Conservation (phyloP, 2,113 vertebrate species). For the Prionailurus bengalensis region DNA sequence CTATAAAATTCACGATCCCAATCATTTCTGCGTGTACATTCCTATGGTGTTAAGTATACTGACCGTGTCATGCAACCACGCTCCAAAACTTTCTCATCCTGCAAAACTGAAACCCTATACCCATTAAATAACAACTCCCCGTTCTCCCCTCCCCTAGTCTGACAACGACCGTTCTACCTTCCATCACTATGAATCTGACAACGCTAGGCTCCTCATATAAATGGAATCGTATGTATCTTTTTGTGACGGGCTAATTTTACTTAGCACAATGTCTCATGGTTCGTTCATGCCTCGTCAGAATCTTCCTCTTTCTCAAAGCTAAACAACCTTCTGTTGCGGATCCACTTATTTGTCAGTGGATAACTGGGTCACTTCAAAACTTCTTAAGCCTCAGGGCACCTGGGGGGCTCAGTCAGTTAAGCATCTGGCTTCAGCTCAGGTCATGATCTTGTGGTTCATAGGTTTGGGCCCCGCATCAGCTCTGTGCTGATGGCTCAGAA, state of each 20-base stretch:
- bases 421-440: too few relatives aligned
- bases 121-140: neutral
- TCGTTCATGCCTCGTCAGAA: neutral
- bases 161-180: neutral
- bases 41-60: neutral
- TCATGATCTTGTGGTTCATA: too few relatives aligned
- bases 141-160: accelerated
- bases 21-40: neutral
- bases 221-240: neutral
- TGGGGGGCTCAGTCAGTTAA: too few relatives aligned
- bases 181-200: neutral
- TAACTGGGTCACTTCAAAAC: neutral
- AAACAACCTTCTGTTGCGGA: neutral
- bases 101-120: neutral
- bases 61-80: neutral
- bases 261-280: neutral
- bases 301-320: neutral
- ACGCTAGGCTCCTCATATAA: neutral
- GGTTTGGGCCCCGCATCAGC: too few relatives aligned
- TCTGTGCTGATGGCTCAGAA: too few relatives aligned
- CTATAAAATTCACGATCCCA: neutral
- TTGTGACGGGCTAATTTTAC: neutral
- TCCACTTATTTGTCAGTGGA: neutral
- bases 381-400: neutral
- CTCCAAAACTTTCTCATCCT: neutral